Conservation (phyloP, 2,113 vertebrate species). For the Pteruthius melanotis region DNA sequence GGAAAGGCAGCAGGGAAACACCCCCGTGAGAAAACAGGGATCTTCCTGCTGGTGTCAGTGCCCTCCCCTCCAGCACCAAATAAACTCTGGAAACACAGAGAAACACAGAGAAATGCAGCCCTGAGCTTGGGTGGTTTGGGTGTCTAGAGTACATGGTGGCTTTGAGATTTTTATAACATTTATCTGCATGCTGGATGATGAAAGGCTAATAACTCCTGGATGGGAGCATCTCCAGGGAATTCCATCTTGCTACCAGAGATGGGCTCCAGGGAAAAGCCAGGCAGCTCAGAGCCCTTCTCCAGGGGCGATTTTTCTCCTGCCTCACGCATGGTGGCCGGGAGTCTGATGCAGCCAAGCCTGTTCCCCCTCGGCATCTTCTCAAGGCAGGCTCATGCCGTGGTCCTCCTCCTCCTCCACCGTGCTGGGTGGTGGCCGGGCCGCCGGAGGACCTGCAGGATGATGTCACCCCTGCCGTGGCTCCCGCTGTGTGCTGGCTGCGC, state of each 20-base stretch:
- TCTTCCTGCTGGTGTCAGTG: neutral
- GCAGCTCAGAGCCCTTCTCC: neutral
- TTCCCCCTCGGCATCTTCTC: neutral
- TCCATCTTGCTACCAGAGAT: neutral
- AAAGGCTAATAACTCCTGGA: neutral
- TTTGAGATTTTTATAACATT: neutral
- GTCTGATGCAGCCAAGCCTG: neutral
- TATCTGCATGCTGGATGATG: neutral
- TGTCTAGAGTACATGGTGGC: neutral
- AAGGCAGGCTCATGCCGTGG: neutral
- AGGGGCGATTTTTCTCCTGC: neutral
- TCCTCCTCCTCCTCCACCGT: neutral
- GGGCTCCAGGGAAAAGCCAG: neutral
- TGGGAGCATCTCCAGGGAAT: neutral
- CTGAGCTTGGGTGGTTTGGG: neutral
- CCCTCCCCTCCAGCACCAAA: neutral
- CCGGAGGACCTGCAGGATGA: neutral
- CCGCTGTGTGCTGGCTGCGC: neutral
- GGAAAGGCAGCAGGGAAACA: neutral
- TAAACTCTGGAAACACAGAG: neutral
- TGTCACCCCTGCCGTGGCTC: neutral
- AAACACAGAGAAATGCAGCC: neutral
- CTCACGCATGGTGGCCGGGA: fast-evolving
- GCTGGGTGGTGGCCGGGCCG: neutral
- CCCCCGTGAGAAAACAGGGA: neutral